Base-by-base conservation (phyloP, 2,113 vertebrate genomes). In the Pavo muticus region DNA sequence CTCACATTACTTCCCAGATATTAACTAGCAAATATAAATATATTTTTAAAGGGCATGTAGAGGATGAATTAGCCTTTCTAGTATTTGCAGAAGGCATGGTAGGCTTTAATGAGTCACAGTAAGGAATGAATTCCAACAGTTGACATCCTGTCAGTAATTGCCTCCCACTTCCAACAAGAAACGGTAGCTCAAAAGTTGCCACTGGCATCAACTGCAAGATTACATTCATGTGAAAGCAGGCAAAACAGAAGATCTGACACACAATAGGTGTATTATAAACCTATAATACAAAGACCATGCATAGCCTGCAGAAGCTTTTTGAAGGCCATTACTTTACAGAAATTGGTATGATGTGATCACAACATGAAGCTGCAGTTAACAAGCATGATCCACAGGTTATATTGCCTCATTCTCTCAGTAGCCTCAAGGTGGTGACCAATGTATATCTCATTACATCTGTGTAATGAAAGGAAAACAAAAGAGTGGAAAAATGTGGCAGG, bases 251-350 rank as follows among this genome's bases (percentile, higher is more conserved):
- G 25, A 91, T 21, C 23, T 85, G 67, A 83, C 37, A 59, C 50
- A 32, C 76, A 83, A 85, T 13, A 80, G 21, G 7, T 70, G 11
- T n/a, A 54, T 85, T 79, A 65, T 2, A 93, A 52, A 63, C 87
- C 54, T 32, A 56, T 91, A 91, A 83, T 78, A 76, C 23, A 40
- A 84, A 85, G 63, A 69, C 56, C 14, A 37, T 59, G 6, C 21
- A 61, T 75, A 85, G 78, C 72, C 84, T 86, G 67, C 69, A 70
- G 87, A 86, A 90, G 47, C 64, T 73, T 90, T 92, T 63, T 65
- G 74, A 92, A 90, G 95, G 52, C 16, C 70, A 42, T 72, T 82
- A 69, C 24, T 87, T 91, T 78, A 82, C 67, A 57, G 81, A 82
- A 92, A 74, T 44, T 30, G 23, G 5, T 52, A 19, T 78, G 70